Evolutionary conservation across 2,113 vertebrate genomes (phyloP).

Genomic region (Panthera tigris): DNA sequence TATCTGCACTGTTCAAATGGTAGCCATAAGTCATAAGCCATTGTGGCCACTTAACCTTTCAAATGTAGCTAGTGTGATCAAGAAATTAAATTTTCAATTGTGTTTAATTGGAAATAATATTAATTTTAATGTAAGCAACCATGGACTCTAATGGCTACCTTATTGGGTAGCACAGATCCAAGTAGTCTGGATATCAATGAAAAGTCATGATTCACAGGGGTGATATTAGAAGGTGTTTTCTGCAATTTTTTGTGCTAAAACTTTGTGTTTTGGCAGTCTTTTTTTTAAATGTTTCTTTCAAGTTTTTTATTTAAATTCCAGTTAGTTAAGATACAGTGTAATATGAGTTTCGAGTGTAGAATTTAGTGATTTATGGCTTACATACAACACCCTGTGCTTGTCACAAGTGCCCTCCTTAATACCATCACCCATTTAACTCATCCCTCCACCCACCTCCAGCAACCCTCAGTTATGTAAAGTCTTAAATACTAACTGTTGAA

Average conservation of each 20-base stretch:
- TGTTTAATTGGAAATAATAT: not conserved
- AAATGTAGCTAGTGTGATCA: not conserved
- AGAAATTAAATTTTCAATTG: not conserved
- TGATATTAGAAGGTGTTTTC: not conserved
- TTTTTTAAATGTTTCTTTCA: not conserved
- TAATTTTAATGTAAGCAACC: not conserved
- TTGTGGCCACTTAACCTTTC: not conserved
- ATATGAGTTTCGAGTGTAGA: not conserved
- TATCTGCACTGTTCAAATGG: not conserved
- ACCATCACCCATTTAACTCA: not conserved
- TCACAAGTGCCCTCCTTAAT: not conserved
- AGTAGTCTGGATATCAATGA: not conserved
- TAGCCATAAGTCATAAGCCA: not conserved
- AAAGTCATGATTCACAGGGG: not conserved
- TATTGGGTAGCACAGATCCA: not conserved
- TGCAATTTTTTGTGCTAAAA: not conserved
- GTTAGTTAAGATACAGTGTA: not conserved
- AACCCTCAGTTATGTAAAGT: not conserved
- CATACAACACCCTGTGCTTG: not conserved
- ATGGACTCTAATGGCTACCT: not conserved
- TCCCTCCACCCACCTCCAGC: not conserved
- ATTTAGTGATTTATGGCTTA: not conserved
- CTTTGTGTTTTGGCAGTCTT: not conserved
- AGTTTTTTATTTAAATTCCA: not conserved
- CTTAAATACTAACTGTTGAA: not conserved